phyloP scores from a whole-genome alignment of 2,113 vertebrate genomes.

The Callithrix jacchus region DNA sequence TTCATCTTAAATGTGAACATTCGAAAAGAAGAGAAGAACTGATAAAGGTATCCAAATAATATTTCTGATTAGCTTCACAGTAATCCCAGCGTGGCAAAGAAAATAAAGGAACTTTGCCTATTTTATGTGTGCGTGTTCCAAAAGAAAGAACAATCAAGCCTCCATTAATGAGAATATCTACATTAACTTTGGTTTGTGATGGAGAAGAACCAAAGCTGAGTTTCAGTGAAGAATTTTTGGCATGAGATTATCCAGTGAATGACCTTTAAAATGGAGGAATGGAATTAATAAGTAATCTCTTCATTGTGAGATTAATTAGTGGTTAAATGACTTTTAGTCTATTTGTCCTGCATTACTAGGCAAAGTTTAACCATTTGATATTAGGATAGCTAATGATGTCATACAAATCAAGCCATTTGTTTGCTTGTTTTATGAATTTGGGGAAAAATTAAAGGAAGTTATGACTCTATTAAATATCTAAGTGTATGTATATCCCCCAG shows the following conservation, averaged over 20 bases:
- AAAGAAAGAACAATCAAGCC: not conserved
- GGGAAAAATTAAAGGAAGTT: slow-evolving; percentile 7
- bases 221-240: not conserved
- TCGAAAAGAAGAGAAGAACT: not conserved
- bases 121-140: not conserved
- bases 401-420: not conserved
- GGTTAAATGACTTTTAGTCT: not conserved
- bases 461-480: slow-evolving; percentile 2
- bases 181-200: not conserved
- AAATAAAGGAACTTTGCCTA: not conserved
- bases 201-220: not conserved
- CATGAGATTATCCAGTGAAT: not conserved
- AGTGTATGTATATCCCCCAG: slow-evolving; percentile 42
- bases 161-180: not conserved
- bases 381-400: not conserved
- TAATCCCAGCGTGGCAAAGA: not conserved
- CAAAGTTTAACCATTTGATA: not conserved
- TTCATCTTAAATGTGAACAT: not conserved
- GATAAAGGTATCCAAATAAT: not conserved
- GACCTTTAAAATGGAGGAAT: not conserved
- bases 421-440: not conserved
- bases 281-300: not conserved
- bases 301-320: not conserved
- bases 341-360: not conserved
- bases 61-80: not conserved